Evolutionary conservation across 2,888 invertebrate genomes (phyloP).

Genomic region (Dysmachus trigonus): DNA sequence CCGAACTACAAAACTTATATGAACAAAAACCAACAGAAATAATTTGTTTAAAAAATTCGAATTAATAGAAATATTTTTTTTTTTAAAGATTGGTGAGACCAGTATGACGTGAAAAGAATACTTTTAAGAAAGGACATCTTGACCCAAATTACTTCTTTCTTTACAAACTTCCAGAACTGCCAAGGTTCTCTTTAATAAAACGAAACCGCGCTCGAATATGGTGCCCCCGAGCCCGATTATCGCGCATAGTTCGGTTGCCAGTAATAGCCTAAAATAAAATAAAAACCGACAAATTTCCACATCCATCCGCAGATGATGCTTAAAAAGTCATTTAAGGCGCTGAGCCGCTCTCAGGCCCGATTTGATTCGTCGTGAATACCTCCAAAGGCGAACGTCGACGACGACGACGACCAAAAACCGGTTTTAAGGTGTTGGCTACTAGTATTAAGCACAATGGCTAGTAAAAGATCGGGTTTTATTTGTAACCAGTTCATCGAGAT

Average conservation of each 20-base stretch:
- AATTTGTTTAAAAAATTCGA: no score
- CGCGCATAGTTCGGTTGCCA: neutral
- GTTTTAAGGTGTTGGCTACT: slow-evolving; percentile 41
- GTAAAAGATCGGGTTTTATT: slow-evolving; percentile 29
- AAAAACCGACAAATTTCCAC: neutral
- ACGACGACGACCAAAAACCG: neutral
- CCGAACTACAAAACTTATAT: no score
- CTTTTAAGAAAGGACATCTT: neutral
- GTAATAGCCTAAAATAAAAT: neutral
- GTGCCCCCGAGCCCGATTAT: neutral
- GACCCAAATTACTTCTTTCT: neutral
- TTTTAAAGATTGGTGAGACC: no score
- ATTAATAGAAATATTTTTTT: no score
- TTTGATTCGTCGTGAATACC: neutral
- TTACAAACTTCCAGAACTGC: neutral
- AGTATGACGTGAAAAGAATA: neutral
- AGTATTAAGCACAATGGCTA: slow-evolving; percentile 36
- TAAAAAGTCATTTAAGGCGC: slow-evolving; percentile 7
- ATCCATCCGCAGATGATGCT: neutral
- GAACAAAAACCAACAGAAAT: no score
- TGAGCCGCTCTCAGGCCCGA: neutral
- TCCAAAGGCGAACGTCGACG: neutral
- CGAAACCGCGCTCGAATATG: neutral
- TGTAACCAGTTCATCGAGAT: slow-evolving; percentile 6
- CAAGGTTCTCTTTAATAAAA: neutral